These are phyloP conservation scores for Pipistrellus pygmaeus DNA, from an alignment of 2,797 vertebrate genomes.

Conservation along the genomic window DNA sequence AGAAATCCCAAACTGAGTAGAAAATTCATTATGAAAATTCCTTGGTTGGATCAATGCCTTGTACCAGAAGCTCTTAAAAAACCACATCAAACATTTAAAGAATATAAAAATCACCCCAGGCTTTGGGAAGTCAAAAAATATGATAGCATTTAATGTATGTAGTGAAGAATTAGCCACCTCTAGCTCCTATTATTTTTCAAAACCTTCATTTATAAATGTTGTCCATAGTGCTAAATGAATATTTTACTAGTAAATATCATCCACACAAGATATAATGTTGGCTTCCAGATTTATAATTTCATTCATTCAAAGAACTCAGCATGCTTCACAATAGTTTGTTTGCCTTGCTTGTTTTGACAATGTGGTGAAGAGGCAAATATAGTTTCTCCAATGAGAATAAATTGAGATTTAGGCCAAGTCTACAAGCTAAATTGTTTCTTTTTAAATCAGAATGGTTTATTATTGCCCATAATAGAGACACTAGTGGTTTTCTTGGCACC, in stretches of 20 bases:
- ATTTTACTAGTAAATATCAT: too few relatives aligned
- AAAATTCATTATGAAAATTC: constrained; percentile 37
- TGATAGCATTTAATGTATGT: background rate
- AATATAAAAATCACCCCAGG: background rate
- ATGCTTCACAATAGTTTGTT: rapidly evolving
- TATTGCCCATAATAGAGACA: rapidly evolving
- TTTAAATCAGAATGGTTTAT: background rate
- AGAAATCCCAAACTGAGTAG: background rate
- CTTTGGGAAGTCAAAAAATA: background rate
- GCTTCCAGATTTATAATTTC: too few relatives aligned
- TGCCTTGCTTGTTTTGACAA: background rate
- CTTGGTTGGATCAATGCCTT: constrained; percentile 6
- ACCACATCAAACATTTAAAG: background rate
- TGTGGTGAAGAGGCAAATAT: background rate
- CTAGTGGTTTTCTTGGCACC: too few relatives aligned
- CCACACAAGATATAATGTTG: rapidly evolving
- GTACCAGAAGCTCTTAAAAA: background rate
- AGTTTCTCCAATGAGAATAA: background rate
- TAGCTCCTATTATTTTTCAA: background rate
- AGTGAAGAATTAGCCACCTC: background rate
- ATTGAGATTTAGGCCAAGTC: background rate
- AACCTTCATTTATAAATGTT: background rate
- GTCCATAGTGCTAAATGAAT: background rate
- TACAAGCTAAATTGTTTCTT: background rate
- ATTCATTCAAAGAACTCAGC: background rate